Base-by-base conservation (phyloP, 2,113 vertebrate genomes). In the Pholis gunnellus region DNA sequence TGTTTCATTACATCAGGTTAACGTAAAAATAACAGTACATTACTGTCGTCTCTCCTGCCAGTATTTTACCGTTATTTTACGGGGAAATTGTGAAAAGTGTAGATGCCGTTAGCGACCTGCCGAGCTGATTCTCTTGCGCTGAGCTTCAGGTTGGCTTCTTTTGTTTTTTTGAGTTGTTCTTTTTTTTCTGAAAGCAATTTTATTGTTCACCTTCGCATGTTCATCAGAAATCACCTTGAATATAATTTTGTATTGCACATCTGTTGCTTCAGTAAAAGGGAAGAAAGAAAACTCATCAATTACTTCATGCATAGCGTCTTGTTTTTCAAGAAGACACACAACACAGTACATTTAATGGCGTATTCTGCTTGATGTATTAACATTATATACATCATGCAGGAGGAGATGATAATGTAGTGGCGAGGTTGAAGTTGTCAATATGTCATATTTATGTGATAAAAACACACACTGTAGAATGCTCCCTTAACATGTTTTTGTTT, bases 361-460 rank as follows among this genome's bases (percentile, higher is more conserved):
- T 20, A 66, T 64, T 42, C 29, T 34, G 10, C 65, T 27, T 61
- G 60, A 77, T 56, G 60, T 77, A n/a, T 75, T 17, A 71, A 68
- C 27, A 50, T 38, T 65, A 31, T 59, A 40, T 59, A 13, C 5
- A 71, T n/a, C 50, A n/a, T 25, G 9, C 46, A 34, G n/a, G 10
- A 63, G 25, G 7, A 68, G 20, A 27, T 38, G 44, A n/a, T 34
- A 57, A 38, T 60, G 31, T 38, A 22, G n/a, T 54, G 50, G 31
- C 46, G 44, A 79, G 72, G 38, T 11, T 74, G 8, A 60, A 52
- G 56, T 52, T 38, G 56, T 34, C 38, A 56, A 34, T 17, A 20
- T 67, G 36, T 44, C 17, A 61, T 27, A 56, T 68, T 48, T 48
- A 50, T 56, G 31, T 73, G 5, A 72, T 54, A 18, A 67, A 79